phyloP scores from a whole-genome alignment of 2,797 vertebrate species.

The Lindbergichthys nudifrons region DNA sequence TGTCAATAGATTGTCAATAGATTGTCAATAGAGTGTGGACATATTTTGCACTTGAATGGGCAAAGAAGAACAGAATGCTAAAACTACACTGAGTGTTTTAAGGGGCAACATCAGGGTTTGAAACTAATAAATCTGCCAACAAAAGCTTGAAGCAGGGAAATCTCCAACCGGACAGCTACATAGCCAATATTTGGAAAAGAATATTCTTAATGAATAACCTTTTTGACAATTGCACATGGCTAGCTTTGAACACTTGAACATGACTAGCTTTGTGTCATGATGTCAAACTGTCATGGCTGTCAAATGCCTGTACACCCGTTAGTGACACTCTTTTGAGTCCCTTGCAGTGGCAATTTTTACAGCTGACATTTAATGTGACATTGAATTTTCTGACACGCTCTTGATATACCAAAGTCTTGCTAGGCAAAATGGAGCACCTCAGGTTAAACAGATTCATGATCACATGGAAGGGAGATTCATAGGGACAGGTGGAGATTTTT shows the following conservation, averaged over 20 bases:
- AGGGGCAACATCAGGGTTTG: background rate
- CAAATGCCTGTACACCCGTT: background rate
- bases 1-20: background rate
- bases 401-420: background rate
- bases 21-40: background rate
- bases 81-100: background rate
- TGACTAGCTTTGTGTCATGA: background rate
- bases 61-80: background rate
- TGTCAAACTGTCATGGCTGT: background rate
- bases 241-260: background rate
- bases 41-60: background rate
- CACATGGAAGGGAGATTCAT: background rate
- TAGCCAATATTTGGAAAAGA: background rate
- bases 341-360: slow-evolving; percentile 5
- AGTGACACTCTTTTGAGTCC: slow-evolving; percentile 11
- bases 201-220: background rate
- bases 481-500: background rate
- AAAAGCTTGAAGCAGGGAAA: background rate
- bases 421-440: background rate
- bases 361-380: slow-evolving; percentile 23
- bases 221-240: background rate
- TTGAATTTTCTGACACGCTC: background rate
- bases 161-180: background rate
- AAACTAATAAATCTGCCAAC: background rate
- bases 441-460: slow-evolving; percentile 4